phyloP scores from a whole-genome alignment of 2,113 vertebrate genomes.

The Balaenoptera acutorostrata region DNA sequence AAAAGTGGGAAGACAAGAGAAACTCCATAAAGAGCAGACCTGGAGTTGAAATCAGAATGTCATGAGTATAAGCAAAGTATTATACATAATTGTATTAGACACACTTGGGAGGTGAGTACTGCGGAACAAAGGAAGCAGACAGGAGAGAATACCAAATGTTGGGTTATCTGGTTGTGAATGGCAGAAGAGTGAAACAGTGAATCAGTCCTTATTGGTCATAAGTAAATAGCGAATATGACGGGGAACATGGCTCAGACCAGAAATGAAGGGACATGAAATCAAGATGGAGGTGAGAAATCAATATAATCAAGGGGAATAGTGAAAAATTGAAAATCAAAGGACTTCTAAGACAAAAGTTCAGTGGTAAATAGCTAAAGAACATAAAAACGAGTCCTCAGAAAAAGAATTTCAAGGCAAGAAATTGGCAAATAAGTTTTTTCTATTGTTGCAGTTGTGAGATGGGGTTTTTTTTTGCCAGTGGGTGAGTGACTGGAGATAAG shows the following conservation, averaged over 20 bases:
- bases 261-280: neutral
- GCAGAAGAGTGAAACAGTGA: neutral
- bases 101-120: neutral
- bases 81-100: neutral
- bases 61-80: neutral
- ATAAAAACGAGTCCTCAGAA: neutral
- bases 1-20: neutral
- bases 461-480: neutral
- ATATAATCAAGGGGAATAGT: neutral
- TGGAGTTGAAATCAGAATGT: neutral
- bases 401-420: neutral
- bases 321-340: neutral
- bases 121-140: neutral
- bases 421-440: neutral
- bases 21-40: neutral
- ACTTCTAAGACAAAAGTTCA: neutral
- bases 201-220: no score
- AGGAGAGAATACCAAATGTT: neutral
- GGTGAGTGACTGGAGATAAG: neutral
- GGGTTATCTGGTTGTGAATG: neutral
- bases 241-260: neutral
- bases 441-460: neutral
- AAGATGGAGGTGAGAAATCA: neutral
- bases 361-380: neutral
- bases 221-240: neutral